phyloP scores from a whole-genome alignment of 2,888 invertebrate genomes.

The Exephanes ischioxanthus region DNA sequence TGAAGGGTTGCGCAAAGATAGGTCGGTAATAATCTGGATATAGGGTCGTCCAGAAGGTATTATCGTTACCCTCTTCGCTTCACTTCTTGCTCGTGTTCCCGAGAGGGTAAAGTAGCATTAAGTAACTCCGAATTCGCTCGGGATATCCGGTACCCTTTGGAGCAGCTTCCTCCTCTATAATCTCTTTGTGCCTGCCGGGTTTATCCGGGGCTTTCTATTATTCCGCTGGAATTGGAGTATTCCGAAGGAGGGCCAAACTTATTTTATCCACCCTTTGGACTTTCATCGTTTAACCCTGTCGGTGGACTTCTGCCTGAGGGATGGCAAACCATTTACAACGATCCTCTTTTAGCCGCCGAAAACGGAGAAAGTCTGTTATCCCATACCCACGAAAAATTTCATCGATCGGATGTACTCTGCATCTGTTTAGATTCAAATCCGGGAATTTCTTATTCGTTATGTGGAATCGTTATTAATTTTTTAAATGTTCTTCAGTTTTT shows the following conservation, averaged over 20 bases:
- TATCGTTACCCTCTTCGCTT: conserved; percentile 37
- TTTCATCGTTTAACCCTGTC: conserved; percentile 46
- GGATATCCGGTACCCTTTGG: conserved; percentile 28
- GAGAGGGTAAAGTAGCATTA: conserved; percentile 50
- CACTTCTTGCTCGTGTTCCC: conserved; percentile 26
- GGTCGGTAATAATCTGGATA: conserved; percentile 10
- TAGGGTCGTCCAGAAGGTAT: conserved; percentile 34
- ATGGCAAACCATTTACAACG: conserved; percentile 9
- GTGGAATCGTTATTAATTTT: neutral
- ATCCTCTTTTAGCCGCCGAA: conserved; percentile 6
- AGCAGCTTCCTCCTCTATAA: conserved; percentile 41
- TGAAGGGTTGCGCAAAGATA: conserved; percentile 44
- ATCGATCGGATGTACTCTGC: neutral
- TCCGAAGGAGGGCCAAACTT: conserved; percentile 42
- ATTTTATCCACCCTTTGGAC: conserved; percentile 47
- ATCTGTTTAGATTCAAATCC: neutral
- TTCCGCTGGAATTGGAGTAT: conserved; percentile 37
- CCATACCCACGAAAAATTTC: neutral
- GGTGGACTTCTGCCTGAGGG: conserved; percentile 22
- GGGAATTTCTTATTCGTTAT: neutral
- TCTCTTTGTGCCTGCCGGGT: conserved; percentile 33
- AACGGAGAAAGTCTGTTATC: neutral
- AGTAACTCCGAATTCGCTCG: conserved; percentile 52
- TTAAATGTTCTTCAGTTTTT: neutral
- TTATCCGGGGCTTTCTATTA: conserved; percentile 14